Evolutionary conservation across 2,888 invertebrate species (phyloP), one percentile per base, ranked within the genome.

Genomic region (Scaptomyza parva): DNA sequence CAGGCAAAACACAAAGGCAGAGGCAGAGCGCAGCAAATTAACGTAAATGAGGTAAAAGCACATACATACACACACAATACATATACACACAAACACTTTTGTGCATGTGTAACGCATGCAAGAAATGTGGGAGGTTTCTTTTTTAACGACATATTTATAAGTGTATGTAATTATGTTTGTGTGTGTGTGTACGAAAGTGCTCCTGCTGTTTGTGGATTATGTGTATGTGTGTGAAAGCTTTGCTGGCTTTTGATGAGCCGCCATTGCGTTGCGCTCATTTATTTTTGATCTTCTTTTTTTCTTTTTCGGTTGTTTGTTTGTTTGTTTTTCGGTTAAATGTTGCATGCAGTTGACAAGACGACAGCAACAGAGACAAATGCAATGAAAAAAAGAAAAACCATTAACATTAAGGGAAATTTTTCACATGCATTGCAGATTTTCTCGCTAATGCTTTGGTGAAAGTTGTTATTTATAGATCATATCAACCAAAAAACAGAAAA

Each of bases 321-420:
- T n/a, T n/a, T n/a, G n/a, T n/a, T n/a, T n/a, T n/a, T 57, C 26
- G 54, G 54, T 79, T 82, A 86, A 86, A 83, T 88, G 88, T 83
- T 86, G 88, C 82, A 88, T 84, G 87, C 87, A 81, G 87, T 88
- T 83, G 86, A 87, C 82, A 86, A 86, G 76, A 61, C 61, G 70
- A 86, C 78, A 85, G 75, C 48, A 2, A 18, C 28, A 57, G 26
- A 59, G 22, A 26, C 35, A 62, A 67, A 74, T 63, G 52, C 45
- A 60, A 51, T 44, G 59, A 47, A 61, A 33, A 54, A 37, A 47
- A 63, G 41, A 44, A 62, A 76, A 44, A 55, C 43, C 35, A 35
- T 39, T 22, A 50, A 58, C 48, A 82, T 78, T 51, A 74, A 74
- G 74, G 74, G 55, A 78, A 78, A 61, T 39, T 50, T 45, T 58